Evolutionary conservation across 1,140 invertebrate species (phyloP), one percentile per base, ranked within the genome.

Genomic region (Antheraea pernyi): DNA sequence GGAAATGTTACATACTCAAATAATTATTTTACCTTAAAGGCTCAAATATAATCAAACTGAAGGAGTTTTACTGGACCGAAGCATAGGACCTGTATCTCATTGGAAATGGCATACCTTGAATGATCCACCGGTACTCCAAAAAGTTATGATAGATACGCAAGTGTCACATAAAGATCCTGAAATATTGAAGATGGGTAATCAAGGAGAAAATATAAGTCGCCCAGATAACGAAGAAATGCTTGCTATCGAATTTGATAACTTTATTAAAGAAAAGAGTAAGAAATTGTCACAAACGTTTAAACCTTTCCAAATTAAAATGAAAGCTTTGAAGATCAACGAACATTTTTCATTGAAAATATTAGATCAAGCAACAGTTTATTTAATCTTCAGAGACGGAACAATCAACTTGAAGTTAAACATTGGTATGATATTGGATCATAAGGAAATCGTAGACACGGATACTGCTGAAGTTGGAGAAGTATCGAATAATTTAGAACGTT

Each of bases 21-120:
- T 19, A 67, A 59, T 67, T 22, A 37, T 59, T 66, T 19, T 37
- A 19, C 46, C 70, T 67, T 80, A n/a, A 60, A 91, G 88, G 46
- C 69, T 91, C 10, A 92, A 92, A 77, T 92, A 90, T 65, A 92
- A 92, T 64, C 90, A 92, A 74, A 90, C 87, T 0, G 90, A 92
- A 81, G 90, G 90, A n/a, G 82, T 91, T n/a, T 73, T 92, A 6
- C 74, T 92, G 16, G 88, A 92, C 65, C 74, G 79, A 37, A 72
- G 66, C 22, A 80, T 92, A 18, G 88, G 90, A 11, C 90, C 90
- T 19, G 84, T 84, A 16, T 84, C 87, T 13, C 85, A 89, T 70
- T 92, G 90, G 90, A 91, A 92, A 70, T 92, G 90, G 90, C 90
- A 92, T 53, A 84, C 83, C 7, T 74, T 92, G 65, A 92, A 92